phyloP scores from a whole-genome alignment of 2,888 invertebrate genomes.

The Agriopis marginaria region DNA sequence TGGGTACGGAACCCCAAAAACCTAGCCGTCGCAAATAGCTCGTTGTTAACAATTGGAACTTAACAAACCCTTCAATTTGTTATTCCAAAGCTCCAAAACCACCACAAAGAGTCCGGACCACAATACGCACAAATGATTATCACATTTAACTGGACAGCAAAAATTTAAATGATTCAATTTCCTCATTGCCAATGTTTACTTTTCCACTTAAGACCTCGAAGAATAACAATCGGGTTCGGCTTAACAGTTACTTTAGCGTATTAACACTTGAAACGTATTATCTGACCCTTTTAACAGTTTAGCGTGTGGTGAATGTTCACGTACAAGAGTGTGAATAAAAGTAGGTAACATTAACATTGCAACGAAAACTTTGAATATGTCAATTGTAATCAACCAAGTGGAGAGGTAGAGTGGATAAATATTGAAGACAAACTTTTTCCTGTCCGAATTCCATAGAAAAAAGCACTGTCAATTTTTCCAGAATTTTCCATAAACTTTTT shows the following conservation, averaged over 20 bases:
- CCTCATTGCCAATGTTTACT: conserved; percentile 34
- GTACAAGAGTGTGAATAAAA: background rate
- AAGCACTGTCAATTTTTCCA: too few species aligned
- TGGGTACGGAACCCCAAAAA: too few species aligned
- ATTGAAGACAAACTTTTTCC: too few species aligned
- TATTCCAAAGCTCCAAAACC: background rate
- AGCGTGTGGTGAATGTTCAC: conserved; percentile 19
- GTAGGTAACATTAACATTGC: too few species aligned
- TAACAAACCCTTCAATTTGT: conserved; percentile 8
- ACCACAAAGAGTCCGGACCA: background rate
- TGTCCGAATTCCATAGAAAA: too few species aligned
- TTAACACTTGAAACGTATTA: conserved; percentile 34
- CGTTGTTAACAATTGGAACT: background rate
- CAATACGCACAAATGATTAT: conserved; percentile 8
- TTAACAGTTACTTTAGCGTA: conserved; percentile 30
- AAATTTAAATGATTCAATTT: conserved; percentile 24
- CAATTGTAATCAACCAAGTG: too few species aligned
- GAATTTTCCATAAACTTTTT: too few species aligned
- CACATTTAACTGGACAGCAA: conserved; percentile 9
- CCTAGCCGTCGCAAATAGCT: too few species aligned
- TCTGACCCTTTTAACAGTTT: conserved; percentile 38
- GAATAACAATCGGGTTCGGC: conserved; percentile 32
- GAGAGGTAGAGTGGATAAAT: too few species aligned
- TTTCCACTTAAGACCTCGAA: conserved; percentile 31
- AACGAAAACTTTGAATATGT: too few species aligned